Evolutionary conservation across 2,797 vertebrate species (phyloP), one percentile per base, ranked within the genome.

Genomic region (Australoheros facetus): DNA sequence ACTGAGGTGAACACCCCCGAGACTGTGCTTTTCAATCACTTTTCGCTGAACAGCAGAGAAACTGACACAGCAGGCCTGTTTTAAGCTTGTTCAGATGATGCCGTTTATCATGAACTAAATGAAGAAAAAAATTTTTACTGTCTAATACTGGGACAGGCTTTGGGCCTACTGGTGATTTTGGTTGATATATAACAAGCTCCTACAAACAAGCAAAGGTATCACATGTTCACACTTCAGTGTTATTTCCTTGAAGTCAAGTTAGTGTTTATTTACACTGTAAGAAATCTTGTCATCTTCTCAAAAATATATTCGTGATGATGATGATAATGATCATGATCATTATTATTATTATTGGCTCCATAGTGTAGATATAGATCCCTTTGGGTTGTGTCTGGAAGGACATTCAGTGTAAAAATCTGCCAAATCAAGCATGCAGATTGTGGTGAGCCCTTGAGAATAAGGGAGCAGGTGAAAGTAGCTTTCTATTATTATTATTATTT

Each of bases 1-100:
- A 66, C 19, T 48, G 26, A 48, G 62, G 62, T 66, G 56, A 71
- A 51, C 34, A 56, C 26, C 26, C 30, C 30, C 6, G 28, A 6
- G 13, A 26, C 51, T 34, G 19, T 62, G 45, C 3, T 54, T 58
- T 60, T 62, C 17, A 28, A 54, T 59, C 19, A 71, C 4, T 45
- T 75, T 30, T 75, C 13, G 14, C 7, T 55, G 14, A n/a, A 58
- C 11, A 26, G 26, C 48, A 62, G 64, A 55, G 23, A 45, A 55
- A 71, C 7, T 34, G 17, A 28, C 7, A 1, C 11, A 56, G 7
- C n/a, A 28, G 16, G n/a, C 32, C 23, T 30, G 13, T 70, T 62
- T 78, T 55, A 66, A 56, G 12, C 48, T 37, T 73, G 11, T 66
- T 74, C 34, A n/a, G 62, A 75, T 73, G 4, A 53, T 56, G 55